Base-by-base conservation (phyloP, 2,113 vertebrate genomes). In the Indicator indicator region DNA sequence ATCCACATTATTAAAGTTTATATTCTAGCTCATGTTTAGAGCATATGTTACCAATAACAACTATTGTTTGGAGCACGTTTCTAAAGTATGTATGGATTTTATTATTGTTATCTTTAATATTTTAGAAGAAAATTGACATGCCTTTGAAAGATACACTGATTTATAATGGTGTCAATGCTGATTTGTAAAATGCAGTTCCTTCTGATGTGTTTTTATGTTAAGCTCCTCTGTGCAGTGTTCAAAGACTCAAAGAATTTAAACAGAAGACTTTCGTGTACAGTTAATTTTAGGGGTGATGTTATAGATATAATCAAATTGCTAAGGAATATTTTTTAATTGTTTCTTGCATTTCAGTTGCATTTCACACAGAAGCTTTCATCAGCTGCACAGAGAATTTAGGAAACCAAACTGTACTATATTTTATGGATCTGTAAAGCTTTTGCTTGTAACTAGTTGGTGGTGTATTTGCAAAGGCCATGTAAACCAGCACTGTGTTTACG, bases 381-480 rank as follows among this genome's bases (percentile, higher is more conserved):
- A 62, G 3, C 76, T 75, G 72, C 44, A 63, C 69, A 77, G 24
- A 82, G 55, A 95, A 78, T 71, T 72, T 33, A 74, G 70, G 73
- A 94, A 95, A 83, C 36, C 26, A 30, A 83, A n/a, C 16, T 64
- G 62, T 78, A 28, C 30, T 96, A 58, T 3, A 2, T 65, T 64
- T 38, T 88, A 78, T 23, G 73, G 27, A 60, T 70, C 63, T 96
- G 59, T 78, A 83, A 94, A 92, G 54, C 38, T 90, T 94, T 94
- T 72, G 36, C 48, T 83, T 80, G 2, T 73, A 91, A 46, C 30
- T 55, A 13, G 28, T 63, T 67, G 91, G n/a, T 30, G 11, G 28
- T 60, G 46, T 91, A 46, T 89, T 95, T 85, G 80, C 68, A 88
- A 59, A 54, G 73, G 60, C 30, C 33, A 0, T 88, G 88, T 77